Conservation (phyloP, 2,797 vertebrate species). For the Salmo trutta region DNA sequence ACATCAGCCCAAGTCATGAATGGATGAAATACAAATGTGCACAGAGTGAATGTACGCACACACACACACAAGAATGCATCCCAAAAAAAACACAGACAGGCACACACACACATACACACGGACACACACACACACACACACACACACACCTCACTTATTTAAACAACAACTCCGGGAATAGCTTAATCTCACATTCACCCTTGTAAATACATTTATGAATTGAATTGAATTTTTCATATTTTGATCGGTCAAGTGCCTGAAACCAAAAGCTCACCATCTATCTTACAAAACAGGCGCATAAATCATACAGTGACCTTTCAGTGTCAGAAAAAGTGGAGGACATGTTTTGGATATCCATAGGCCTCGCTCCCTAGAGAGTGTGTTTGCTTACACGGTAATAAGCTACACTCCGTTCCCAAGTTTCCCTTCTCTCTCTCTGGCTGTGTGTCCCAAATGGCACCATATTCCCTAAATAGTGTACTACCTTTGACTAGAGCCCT, state of each 20-base stretch:
- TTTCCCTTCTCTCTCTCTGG: too few relatives aligned
- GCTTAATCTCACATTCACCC: conserved; percentile 43
- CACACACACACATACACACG: conserved; percentile 1
- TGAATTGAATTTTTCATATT: conserved; percentile 60
- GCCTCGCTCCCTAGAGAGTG: background rate
- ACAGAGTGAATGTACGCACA: background rate
- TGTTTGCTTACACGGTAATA: background rate
- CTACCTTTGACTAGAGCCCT: too few relatives aligned
- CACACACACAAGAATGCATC: background rate
- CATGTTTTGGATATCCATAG: conserved; percentile 8
- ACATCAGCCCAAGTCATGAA: conserved; percentile 31
- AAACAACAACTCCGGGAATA: conserved; percentile 8
- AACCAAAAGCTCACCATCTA: conserved; percentile 57
- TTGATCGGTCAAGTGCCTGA: conserved; percentile 57
- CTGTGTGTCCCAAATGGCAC: background rate
- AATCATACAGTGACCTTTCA: conserved; percentile 72
- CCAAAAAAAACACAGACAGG: background rate
- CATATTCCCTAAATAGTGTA: background rate
- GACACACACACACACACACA: background rate
- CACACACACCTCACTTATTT: background rate
- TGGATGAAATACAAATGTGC: background rate
- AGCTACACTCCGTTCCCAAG: too few relatives aligned
- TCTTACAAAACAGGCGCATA: conserved; percentile 65
- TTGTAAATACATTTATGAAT: conserved; percentile 62
- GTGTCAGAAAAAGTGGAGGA: conserved; percentile 51